Conservation (phyloP, 2,888 invertebrate genomes). For the Agriotes lineatus region DNA sequence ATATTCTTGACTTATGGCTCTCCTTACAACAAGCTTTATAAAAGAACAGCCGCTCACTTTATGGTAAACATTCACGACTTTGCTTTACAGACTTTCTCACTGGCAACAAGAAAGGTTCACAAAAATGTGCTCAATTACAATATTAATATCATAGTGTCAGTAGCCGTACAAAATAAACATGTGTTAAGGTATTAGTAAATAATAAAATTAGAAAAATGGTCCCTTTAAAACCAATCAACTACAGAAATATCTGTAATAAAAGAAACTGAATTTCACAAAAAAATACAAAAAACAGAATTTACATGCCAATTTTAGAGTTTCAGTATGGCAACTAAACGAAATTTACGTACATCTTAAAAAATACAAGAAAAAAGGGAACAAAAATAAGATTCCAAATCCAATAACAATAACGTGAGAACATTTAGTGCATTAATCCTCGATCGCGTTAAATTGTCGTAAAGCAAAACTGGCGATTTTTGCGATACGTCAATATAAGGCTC, state of each 20-base stretch:
- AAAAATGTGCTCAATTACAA: slow-evolving; percentile 31
- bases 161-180: slow-evolving; percentile 34
- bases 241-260: slow-evolving; percentile 52
- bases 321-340: slow-evolving; percentile 51
- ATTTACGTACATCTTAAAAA: slow-evolving; percentile 48
- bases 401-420: slow-evolving; percentile 35
- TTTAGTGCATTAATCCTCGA: slow-evolving; percentile 44
- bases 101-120: slow-evolving; percentile 42
- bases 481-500: slow-evolving; percentile 34
- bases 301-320: slow-evolving; percentile 66
- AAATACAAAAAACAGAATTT: slow-evolving; percentile 44
- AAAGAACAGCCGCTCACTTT: slow-evolving; percentile 52
- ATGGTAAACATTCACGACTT: slow-evolving; percentile 56
- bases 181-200: slow-evolving; percentile 42
- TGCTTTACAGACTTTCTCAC: slow-evolving; percentile 50
- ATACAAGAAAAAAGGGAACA: slow-evolving; percentile 31
- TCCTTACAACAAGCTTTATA: slow-evolving; percentile 63
- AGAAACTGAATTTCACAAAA: slow-evolving; percentile 44
- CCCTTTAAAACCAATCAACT: slow-evolving; percentile 58
- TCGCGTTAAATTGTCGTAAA: slow-evolving; percentile 46
- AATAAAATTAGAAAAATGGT: slow-evolving; percentile 60
- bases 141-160: slow-evolving; percentile 43
- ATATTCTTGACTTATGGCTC: slow-evolving; percentile 55
- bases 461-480: slow-evolving; percentile 58
- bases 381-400: slow-evolving; percentile 40